Conservation (phyloP, 2,888 invertebrate genomes). For the Eupithecia subfuscata region DNA sequence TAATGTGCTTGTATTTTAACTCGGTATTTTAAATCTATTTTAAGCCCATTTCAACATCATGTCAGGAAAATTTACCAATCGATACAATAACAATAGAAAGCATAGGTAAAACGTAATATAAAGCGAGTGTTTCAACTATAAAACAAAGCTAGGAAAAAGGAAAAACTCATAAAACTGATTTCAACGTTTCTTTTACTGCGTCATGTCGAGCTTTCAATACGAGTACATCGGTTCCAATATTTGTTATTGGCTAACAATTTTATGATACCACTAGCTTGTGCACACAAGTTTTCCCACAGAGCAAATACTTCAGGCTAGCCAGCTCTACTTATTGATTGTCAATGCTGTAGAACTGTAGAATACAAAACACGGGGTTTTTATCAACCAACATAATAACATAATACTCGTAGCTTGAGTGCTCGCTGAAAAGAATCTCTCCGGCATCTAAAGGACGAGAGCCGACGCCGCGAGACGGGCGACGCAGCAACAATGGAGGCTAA, state of each 20-base stretch:
- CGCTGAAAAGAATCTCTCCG: neutral
- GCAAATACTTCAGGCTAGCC: slow-evolving; percentile 6
- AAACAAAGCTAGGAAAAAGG: slow-evolving; percentile 14
- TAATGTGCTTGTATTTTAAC: neutral
- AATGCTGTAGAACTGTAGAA: neutral
- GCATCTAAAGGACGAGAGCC: neutral
- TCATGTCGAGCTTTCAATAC: slow-evolving; percentile 16
- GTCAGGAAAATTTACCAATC: neutral
- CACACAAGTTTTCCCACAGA: neutral
- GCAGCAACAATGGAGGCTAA: slow-evolving; percentile 9
- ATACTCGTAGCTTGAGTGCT: neutral
- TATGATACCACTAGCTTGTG: slow-evolving; percentile 19
- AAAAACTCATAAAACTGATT: slow-evolving; percentile 16
- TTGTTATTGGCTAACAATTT: slow-evolving; percentile 21
- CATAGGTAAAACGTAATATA: neutral
- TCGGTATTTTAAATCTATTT: neutral
- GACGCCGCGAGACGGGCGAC: neutral
- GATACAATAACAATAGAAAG: neutral
- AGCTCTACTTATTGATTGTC: neutral
- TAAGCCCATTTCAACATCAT: neutral
- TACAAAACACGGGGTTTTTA: neutral
- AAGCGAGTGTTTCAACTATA: slow-evolving; percentile 13
- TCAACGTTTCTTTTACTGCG: slow-evolving; percentile 19
- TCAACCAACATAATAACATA: too few species aligned
- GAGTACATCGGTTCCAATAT: slow-evolving; percentile 13